Evolutionary conservation across 2,888 invertebrate species (phyloP), one percentile per base, ranked within the genome.

Genomic region (Rhyacophila evoluta): DNA sequence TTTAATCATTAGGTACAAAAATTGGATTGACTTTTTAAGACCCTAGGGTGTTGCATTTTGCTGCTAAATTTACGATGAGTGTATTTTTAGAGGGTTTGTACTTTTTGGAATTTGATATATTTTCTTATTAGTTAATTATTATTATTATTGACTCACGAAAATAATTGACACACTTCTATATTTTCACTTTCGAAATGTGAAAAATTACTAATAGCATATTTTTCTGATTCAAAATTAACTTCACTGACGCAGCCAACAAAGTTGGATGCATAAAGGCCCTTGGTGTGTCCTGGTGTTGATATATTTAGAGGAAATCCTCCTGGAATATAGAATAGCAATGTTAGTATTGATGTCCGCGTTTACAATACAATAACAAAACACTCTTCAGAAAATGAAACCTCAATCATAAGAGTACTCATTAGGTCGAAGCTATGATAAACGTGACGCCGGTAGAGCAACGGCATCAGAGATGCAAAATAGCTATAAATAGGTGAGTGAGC

Each of bases 201-300:
- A 86, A 92, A 92, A 85, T 92, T 91, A 27, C 85, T 86, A 72
- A 89, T 85, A 28, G 85, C 82, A 39, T 85, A 83, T 72, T 87
- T 86, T 37, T 85, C 84, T 79, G 87, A 55, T 72, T 76, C 68
- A 11, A 78, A 72, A 12, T 91, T 88, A 84, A 92, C 90, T 82
- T 90, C 89, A 84, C 91, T 91, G 81, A 92, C 88, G 84, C 92
- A 92, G 78, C 92, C 92, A 84, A 89, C 90, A 84, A 92, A 92
- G 81, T 92, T 91, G 78, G 89, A 85, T 2, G 88, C 87, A 83
- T 90, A 92, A 41, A 89, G 85, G 81, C 87, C 89, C 82, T 87
- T 89, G 4, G 89, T 88, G 86, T 85, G 85, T 83, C 82, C 85
- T 83, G 85, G 86, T 84, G 87, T 85, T 37, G 86, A 85, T 72